phyloP scores from a whole-genome alignment of 2,888 invertebrate species.

The Phalangium opilio region DNA sequence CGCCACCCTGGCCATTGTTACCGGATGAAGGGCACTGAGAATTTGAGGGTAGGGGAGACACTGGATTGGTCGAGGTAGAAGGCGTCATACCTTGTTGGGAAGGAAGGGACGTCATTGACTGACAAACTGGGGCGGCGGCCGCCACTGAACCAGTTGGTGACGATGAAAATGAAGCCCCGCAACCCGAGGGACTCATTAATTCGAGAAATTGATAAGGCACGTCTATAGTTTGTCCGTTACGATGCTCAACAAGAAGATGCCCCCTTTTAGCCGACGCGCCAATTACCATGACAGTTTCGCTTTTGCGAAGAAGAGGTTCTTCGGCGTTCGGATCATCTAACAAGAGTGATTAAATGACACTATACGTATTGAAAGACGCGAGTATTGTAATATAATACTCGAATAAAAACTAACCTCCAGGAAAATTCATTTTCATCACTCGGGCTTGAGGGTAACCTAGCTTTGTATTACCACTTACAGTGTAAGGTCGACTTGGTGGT shows the following conservation, averaged over 20 bases:
- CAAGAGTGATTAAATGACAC: background rate
- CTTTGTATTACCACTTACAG: slow-evolving; percentile 75
- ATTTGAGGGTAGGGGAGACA: too few species aligned
- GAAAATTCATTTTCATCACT: slow-evolving; percentile 76
- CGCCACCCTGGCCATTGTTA: too few species aligned
- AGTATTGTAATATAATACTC: slow-evolving; percentile 5
- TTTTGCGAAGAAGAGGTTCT: slow-evolving; percentile 43
- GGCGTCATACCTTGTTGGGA: too few species aligned
- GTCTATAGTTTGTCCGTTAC: slow-evolving; percentile 47
- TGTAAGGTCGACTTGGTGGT: slow-evolving; percentile 77
- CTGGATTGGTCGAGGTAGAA: too few species aligned
- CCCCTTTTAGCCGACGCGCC: slow-evolving; percentile 74
- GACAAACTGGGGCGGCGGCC: too few species aligned
- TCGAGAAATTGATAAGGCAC: slow-evolving; percentile 72
- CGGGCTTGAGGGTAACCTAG: slow-evolving; percentile 82
- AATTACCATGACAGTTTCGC: slow-evolving; percentile 71
- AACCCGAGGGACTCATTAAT: slow-evolving; percentile 30
- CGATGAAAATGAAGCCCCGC: background rate
- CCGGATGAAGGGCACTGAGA: too few species aligned
- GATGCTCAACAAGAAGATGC: slow-evolving; percentile 70
- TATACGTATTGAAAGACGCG: background rate
- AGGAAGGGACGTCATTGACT: too few species aligned
- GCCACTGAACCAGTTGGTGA: too few species aligned
- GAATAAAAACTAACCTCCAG: slow-evolving; percentile 36
- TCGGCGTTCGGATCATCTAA: background rate